phyloP scores from a whole-genome alignment of 2,888 invertebrate genomes.

The Boloria euphrosyne region DNA sequence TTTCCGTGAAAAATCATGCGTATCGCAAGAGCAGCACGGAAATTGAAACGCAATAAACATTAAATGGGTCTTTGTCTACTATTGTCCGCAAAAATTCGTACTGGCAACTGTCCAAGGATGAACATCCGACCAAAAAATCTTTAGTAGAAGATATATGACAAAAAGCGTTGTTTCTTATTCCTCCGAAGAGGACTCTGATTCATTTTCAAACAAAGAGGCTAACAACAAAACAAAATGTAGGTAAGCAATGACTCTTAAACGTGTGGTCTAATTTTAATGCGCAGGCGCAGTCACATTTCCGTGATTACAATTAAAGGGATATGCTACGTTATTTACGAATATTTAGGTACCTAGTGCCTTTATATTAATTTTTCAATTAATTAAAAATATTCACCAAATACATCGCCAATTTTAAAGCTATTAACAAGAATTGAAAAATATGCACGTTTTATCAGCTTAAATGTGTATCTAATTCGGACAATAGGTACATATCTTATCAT shows the following conservation, averaged over 20 bases:
- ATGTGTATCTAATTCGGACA: no score
- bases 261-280: constrained; percentile 41
- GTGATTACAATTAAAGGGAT: constrained; percentile 20
- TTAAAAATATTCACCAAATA: no score
- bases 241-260: constrained; percentile 51
- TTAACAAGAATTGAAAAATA: no score
- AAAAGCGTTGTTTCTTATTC: constrained; percentile 58
- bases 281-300: constrained; percentile 37
- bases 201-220: constrained; percentile 61
- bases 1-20: constrained; percentile 15
- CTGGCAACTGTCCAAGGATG: constrained; percentile 58
- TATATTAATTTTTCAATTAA: no score
- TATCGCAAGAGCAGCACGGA: constrained; percentile 26
- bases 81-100: constrained; percentile 40
- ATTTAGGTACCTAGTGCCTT: no score
- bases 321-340: neutral
- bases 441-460: no score
- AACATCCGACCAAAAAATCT: constrained; percentile 39
- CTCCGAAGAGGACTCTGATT: constrained; percentile 53
- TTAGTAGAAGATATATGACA: constrained; percentile 48
- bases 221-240: constrained; percentile 61
- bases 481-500: no score
- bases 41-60: constrained; percentile 45
- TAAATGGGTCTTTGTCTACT: constrained; percentile 29
- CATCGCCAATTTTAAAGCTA: no score